Evolutionary conservation across 2,113 vertebrate genomes (phyloP).

Genomic region (Nibea albiflora): DNA sequence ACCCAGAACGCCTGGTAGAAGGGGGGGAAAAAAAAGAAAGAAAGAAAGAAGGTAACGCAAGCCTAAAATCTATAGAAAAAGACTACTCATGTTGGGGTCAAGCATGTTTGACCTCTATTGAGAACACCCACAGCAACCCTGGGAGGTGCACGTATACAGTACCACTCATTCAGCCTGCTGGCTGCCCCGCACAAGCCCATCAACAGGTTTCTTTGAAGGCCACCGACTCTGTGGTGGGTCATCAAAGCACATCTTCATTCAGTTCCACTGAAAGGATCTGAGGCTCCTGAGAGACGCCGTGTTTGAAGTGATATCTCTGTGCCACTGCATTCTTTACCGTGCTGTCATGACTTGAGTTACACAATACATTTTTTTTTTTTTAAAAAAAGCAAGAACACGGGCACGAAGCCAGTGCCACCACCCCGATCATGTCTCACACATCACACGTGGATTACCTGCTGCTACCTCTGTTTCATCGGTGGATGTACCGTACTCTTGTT

Average conservation of each 20-base stretch:
- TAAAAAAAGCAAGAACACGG: constrained; percentile 38
- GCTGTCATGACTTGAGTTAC: constrained; percentile 77
- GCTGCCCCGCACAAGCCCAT: constrained; percentile 63
- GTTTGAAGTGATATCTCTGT: constrained; percentile 84
- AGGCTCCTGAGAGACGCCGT: constrained; percentile 64
- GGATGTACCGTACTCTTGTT: constrained; percentile 16
- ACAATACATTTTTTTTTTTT: constrained; percentile 27
- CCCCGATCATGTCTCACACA: constrained; percentile 38
- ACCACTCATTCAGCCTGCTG: constrained; percentile 61
- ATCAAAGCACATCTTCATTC: constrained; percentile 81
- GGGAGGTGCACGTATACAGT: constrained; percentile 55
- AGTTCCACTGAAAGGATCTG: constrained; percentile 73
- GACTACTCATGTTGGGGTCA: constrained; percentile 60
- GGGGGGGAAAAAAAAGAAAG: background rate
- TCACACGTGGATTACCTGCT: constrained; percentile 15
- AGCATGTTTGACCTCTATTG: constrained; percentile 61
- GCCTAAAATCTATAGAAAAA: constrained; percentile 46
- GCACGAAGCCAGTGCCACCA: constrained; percentile 47
- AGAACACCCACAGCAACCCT: constrained; percentile 61
- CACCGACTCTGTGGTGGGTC: constrained; percentile 76
- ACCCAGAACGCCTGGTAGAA: constrained; percentile 29
- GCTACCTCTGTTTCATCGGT: constrained; percentile 35
- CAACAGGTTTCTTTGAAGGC: constrained; percentile 74
- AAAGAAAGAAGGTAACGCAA: constrained; percentile 25
- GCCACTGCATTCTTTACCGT: constrained; percentile 71